These are phyloP conservation scores for Anticlea derivata DNA, from an alignment of 2,888 invertebrate genomes.

Conservation along the genomic window DNA sequence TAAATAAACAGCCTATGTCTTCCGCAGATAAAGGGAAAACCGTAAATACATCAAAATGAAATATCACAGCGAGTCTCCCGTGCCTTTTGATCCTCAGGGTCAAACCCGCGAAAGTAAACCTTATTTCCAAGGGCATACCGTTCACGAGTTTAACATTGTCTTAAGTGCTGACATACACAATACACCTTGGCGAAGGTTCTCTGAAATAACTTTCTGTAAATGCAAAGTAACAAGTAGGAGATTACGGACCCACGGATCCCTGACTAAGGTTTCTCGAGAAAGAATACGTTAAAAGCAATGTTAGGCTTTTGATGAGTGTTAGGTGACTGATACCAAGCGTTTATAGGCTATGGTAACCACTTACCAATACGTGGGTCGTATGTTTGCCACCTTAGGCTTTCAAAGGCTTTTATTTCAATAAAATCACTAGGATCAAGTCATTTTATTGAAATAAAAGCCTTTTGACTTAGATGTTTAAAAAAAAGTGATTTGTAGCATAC, in stretches of 20 bases:
- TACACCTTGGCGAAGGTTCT: conserved; percentile 36
- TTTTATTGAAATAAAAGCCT: no score
- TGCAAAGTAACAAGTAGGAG: conserved; percentile 44
- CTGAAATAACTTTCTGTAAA: conserved; percentile 39
- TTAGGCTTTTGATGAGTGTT: background rate
- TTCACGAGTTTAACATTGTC: background rate
- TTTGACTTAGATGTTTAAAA: no score
- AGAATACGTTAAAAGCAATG: background rate
- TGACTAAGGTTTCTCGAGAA: conserved; percentile 20
- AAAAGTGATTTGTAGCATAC: no score
- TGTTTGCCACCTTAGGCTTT: no score
- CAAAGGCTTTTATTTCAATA: no score
- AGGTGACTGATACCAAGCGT: background rate
- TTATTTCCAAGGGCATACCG: background rate
- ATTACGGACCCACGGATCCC: conserved; percentile 35
- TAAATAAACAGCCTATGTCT: background rate
- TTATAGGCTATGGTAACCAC: no score
- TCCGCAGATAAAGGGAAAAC: background rate
- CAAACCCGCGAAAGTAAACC: background rate
- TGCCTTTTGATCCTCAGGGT: conserved; percentile 7
- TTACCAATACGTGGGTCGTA: no score
- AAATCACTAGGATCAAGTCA: no score
- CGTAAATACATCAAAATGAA: background rate
- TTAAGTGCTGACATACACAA: conserved; percentile 29
- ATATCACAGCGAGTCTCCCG: conserved; percentile 2